A percentile compares a stretch with the other conserved stretches of the same genome.
phyloP scores from a whole-genome alignment of 2,113 vertebrate species.

The Phyllostomus discolor region DNA sequence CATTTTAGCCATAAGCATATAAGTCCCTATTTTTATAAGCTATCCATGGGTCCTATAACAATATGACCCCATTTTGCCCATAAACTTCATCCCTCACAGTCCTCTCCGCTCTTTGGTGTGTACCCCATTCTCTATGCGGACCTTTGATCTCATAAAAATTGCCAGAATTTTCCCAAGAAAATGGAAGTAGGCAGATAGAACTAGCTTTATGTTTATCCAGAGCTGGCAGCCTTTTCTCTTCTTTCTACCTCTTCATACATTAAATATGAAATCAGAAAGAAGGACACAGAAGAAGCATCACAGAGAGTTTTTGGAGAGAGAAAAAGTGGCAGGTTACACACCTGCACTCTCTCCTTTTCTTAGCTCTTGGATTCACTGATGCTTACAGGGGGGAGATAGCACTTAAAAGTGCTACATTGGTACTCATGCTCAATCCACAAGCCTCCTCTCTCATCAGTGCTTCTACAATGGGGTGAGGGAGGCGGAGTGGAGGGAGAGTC shows the following conservation, averaged over 20 bases:
- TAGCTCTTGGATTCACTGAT: conserved; percentile 33
- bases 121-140: background rate
- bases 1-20: background rate
- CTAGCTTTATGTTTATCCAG: conserved; percentile 19
- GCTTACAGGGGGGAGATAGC: background rate
- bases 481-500: background rate
- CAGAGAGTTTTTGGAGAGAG: conserved; percentile 12
- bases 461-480: background rate
- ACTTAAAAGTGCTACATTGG: conserved; percentile 36
- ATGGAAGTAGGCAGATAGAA: background rate
- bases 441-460: conserved; percentile 27
- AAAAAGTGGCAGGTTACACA: conserved; percentile 8
- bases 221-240: background rate
- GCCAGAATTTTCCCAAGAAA: background rate
- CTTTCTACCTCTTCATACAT: conserved; percentile 1
- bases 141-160: background rate
- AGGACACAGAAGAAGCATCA: background rate
- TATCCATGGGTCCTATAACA: background rate
- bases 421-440: background rate
- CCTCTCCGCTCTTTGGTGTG: background rate
- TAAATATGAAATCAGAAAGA: conserved; percentile 37
- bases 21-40: background rate
- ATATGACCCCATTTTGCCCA: background rate
- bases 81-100: background rate
- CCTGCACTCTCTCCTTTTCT: conserved; percentile 18